Evolutionary conservation across 2,797 vertebrate species (phyloP), one percentile per base, ranked within the genome.

Genomic region (Periophthalmus magnuspinnatus): DNA sequence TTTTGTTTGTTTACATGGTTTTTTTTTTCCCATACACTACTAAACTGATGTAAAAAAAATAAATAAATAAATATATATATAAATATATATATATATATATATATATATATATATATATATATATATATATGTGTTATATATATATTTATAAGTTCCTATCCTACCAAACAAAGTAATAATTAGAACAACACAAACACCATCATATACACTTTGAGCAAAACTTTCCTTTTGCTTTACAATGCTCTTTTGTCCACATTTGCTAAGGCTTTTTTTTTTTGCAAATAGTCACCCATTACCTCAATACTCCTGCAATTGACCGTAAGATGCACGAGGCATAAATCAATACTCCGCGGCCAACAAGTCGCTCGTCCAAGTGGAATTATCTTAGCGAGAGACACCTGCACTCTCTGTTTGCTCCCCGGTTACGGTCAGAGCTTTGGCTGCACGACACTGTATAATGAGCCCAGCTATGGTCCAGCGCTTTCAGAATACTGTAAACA

Each of bases 401-500:
- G 22, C 32, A 5, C 65, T 19, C 55, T 10, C 67, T 48, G 9
- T 19, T 36, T 60, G 47, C 70, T 62, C 56, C 75, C 47, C 65
- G 72, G 66, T 83, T 74, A 77, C 77, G 61, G 69, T 58, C 69
- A 68, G 70, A 72, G 76, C 71, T 82, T 86, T 70, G 78, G 76
- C 78, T 74, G 75, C 82, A 54, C 74, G 84, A 79, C 82, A 82
- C 77, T 79, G 81, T 81, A 72, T 90, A 89, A 89, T 86, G 86
- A 85, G 76, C 69, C 21, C 68, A 59, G 76, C 72, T 57, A 78
- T 9, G 84, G 81, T 79, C 83, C 64, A 19, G 62, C 59, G 86
- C 88, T 64, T 77, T 60, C 65, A 70, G 54, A 71, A 76, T 75
- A 79, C 68, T 71, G 73, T 76, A 76, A 87, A 87, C 58, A 82